Conservation (phyloP, 2,113 vertebrate species). For the Cephalopholis sonnerati region DNA sequence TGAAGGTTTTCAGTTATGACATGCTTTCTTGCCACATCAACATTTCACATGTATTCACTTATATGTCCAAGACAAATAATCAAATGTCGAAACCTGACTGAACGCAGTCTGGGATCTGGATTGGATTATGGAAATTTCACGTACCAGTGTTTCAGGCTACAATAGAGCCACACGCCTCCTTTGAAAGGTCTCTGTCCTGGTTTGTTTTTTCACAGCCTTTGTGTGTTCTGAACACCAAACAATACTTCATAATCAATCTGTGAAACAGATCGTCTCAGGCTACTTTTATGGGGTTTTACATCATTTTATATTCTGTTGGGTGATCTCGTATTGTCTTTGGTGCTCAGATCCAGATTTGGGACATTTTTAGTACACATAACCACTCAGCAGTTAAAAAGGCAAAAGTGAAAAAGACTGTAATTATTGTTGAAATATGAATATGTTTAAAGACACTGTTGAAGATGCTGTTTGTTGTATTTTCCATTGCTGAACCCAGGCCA, state of each 20-base stretch:
- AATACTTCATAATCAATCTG: constrained; percentile 73
- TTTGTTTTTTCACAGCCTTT: constrained; percentile 56
- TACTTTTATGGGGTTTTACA: constrained; percentile 60
- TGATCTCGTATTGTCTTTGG: constrained; percentile 63
- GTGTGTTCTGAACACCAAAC: constrained; percentile 69
- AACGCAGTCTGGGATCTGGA: constrained; percentile 50
- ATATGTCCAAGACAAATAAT: constrained; percentile 42
- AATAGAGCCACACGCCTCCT: constrained; percentile 11
- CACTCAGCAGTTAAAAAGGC: constrained; percentile 54
- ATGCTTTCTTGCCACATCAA: constrained; percentile 48
- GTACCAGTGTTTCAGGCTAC: constrained; percentile 30
- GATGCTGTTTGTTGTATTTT: constrained; percentile 77
- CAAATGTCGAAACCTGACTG: constrained; percentile 46
- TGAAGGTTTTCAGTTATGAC: constrained; percentile 76
- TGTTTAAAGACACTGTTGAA: constrained; percentile 85
- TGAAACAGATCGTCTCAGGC: constrained; percentile 82
- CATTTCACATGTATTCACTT: constrained; percentile 63
- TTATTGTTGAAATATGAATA: constrained; percentile 79
- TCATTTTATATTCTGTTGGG: constrained; percentile 57
- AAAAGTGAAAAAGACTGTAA: constrained; percentile 74
- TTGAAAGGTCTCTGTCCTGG: constrained; percentile 22
- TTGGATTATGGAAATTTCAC: constrained; percentile 36
- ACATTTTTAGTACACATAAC: constrained; percentile 54
- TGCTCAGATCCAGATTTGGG: constrained; percentile 65
- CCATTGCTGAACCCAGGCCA: constrained; percentile 68